Percentiles rank a stretch among this genome's conserved stretches.
Conservation (phyloP, 2,888 invertebrate genomes). For the Eucera pruinosa region DNA sequence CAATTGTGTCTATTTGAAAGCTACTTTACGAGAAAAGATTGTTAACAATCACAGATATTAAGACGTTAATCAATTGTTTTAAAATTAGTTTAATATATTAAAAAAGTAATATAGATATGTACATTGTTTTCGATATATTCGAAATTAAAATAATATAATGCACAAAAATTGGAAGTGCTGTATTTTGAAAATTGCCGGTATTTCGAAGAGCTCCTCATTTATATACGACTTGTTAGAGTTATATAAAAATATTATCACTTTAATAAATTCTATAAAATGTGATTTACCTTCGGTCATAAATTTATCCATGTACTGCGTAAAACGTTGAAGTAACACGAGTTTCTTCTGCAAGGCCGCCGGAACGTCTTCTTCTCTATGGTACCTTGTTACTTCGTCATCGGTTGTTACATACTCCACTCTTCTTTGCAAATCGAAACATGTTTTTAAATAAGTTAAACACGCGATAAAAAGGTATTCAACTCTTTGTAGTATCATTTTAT, state of each 20-base stretch:
- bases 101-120: neutral
- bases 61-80: too few species aligned
- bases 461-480: conserved; percentile 6
- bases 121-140: neutral
- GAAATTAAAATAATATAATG: too few species aligned
- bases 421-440: conserved; percentile 61
- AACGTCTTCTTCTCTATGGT: conserved; percentile 83
- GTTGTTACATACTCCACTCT: conserved; percentile 80
- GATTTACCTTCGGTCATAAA: conserved; percentile 84
- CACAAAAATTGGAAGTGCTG: too few species aligned
- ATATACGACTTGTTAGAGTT: too few species aligned
- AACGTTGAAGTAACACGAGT: conserved; percentile 87
- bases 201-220: too few species aligned
- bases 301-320: conserved; percentile 89
- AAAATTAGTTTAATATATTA: neutral
- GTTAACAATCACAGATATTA: neutral
- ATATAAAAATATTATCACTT: too few species aligned
- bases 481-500: neutral
- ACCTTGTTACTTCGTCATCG: conserved; percentile 79
- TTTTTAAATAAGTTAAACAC: neutral
- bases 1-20: too few species aligned
- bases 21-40: neutral
- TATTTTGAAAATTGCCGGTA: too few species aligned
- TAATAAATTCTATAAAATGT: too few species aligned
- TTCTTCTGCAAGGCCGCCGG: conserved; percentile 86